phyloP scores from a whole-genome alignment of 2,797 vertebrate species.

The Hapalemur alaotrensis region DNA sequence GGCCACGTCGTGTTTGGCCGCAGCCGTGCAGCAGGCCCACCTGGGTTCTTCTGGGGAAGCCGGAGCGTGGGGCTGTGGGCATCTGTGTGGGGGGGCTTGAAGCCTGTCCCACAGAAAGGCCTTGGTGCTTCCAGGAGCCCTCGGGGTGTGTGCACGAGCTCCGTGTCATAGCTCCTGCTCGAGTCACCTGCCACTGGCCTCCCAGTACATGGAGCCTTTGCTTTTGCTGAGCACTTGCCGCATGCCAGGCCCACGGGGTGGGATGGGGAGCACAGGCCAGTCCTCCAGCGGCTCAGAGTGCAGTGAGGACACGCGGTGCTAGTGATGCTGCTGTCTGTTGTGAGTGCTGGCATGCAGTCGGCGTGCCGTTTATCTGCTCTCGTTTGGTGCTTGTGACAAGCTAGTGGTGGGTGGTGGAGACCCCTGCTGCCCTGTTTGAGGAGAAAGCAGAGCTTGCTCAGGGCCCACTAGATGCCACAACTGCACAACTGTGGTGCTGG shows the following conservation, averaged over 20 bases:
- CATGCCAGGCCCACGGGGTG: rapidly evolving
- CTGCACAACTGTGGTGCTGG: background rate
- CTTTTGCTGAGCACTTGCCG: background rate
- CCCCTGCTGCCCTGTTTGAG: background rate
- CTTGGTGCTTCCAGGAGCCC: too few species aligned
- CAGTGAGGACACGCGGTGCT: rapidly evolving
- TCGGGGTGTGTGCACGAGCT: rapidly evolving
- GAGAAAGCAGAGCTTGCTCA: background rate
- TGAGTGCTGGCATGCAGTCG: rapidly evolving
- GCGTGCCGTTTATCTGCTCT: rapidly evolving
- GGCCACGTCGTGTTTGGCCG: rapidly evolving
- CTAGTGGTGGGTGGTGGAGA: rapidly evolving
- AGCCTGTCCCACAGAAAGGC: background rate
- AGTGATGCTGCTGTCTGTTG: background rate
- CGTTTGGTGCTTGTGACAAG: rapidly evolving
- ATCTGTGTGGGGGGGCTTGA: too few species aligned
- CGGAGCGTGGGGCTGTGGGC: rapidly evolving
- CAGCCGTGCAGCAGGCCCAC: rapidly evolving
- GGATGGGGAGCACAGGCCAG: rapidly evolving
- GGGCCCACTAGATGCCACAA: background rate
- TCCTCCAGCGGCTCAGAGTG: rapidly evolving
- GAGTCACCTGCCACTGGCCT: rapidly evolving
- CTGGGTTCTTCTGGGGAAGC: background rate
- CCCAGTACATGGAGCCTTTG: rapidly evolving
- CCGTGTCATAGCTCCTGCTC: rapidly evolving